These are phyloP conservation scores for Poeciliopsis occidentalis DNA, from an alignment of 2,113 vertebrate species.

Conservation along the genomic window DNA sequence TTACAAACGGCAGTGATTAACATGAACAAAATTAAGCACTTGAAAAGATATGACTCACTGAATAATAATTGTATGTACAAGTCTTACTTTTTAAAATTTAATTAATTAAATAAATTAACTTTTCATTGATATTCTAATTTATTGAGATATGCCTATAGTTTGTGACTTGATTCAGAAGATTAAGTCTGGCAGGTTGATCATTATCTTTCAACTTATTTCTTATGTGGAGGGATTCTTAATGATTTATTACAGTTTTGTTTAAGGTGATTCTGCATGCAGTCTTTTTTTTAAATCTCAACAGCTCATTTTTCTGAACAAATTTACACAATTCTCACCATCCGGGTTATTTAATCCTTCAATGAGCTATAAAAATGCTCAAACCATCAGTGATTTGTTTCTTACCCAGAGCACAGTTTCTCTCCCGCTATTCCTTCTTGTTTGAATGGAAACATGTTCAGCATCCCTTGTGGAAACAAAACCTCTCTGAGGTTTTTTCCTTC, in stretches of 20 bases:
- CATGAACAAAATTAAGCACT: not conserved
- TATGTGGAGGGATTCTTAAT: no score
- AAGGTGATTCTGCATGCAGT: not conserved
- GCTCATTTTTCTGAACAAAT: conserved; percentile 15
- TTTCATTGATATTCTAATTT: no score
- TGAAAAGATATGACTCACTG: not conserved
- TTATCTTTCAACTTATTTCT: no score
- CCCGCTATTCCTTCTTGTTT: not conserved
- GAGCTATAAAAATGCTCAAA: conserved; percentile 42
- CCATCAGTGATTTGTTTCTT: conserved; percentile 38
- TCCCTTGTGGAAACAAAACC: conserved; percentile 45
- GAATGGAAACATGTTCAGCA: conserved; percentile 46
- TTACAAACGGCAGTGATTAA: not conserved
- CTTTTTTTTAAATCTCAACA: not conserved
- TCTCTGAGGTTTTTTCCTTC: conserved; percentile 42
- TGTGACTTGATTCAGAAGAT: no score
- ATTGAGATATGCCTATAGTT: no score
- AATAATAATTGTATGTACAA: not conserved
- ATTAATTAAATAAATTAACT: not conserved
- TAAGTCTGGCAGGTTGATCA: no score
- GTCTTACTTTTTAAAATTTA: not conserved
- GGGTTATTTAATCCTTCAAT: conserved; percentile 45
- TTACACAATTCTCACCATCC: conserved; percentile 38
- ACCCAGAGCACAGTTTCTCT: conserved; percentile 31
- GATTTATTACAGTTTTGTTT: not conserved